Base-by-base conservation (phyloP, 2,888 invertebrate genomes). In the Clitarchus hookeri region DNA sequence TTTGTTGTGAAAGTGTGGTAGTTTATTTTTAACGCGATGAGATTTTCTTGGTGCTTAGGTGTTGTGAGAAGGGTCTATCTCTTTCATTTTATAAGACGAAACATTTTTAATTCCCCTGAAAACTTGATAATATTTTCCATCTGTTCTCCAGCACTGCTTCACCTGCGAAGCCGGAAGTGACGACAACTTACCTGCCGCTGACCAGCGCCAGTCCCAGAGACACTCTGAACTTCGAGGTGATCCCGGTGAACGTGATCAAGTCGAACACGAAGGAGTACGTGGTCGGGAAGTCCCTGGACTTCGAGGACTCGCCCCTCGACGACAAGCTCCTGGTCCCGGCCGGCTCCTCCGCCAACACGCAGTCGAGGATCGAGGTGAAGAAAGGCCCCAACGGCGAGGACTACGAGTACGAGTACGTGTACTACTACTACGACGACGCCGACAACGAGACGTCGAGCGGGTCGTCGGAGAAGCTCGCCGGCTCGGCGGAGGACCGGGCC, bases 321-420 rank as follows among this genome's bases (percentile, higher is more conserved):
- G 89, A 90, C 85, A 89, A 89, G 85, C 88, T 89, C 44, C 87
- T 90, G 12, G 88, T 89, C 0, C 89, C 89, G 16, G 87, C 88
- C 44, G 88, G 88, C 9, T 86, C 86, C 19, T 48, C 90, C 16
- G 86, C 87, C 27, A 88, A 89, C 9, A 92, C 92, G 89, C 94
- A 95, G 88, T 96, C 96, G 0, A 93, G 95, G 87, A 95, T 96
- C 89, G 95, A 97, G 93, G 95, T 97, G 54, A 97, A 97, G 90
- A 97, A 97, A 90, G 97, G 96, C 23, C 96, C 97, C 0, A 97
- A 97, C 90, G 97, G 97, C 2, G 96, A 97, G 91, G 97, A 97
- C 90, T 97, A 97, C 90, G 97, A 97, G 91, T 97, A 97, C 90
- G 97, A 97, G 91, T 97, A 97, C 90, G 96, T 97, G 44, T 97